Base-by-base conservation (phyloP, 2,113 vertebrate species). In the Spilogale gracilis region DNA sequence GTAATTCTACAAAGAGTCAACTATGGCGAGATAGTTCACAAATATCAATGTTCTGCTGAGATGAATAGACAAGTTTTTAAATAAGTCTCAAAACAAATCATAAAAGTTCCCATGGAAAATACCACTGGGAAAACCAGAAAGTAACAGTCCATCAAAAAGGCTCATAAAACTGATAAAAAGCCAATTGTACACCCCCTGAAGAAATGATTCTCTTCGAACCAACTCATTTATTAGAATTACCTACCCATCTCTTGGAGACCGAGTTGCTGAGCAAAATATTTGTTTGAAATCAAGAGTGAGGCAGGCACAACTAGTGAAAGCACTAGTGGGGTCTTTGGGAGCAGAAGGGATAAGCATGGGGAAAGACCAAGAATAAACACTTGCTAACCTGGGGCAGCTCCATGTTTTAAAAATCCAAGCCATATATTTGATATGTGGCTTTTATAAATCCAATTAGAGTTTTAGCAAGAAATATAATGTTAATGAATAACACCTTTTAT, bases 21-120 rank as follows among this genome's bases (percentile, higher is more conserved):
- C 30, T 61, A 32, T 50, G 43, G 43, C 65, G n/a, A 96, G 21
- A 80, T 78, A 92, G 76, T 45, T 87, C 50, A 92, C 18, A 93
- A 0, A 18, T 13, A 81, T 61, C 63, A 79, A 48, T 96, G 81
- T 95, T 98, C 93, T 81, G 17, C n/a, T 87, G 18, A 97, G 82
- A 95, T 89, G 71, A 98, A 97, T 0, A 96, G 56, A 94, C 3
- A 94, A 48, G 9, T 94, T 98, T 97, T 97, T 96, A 96, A 94
- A 85, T 97, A 97, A 94, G 61, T 61, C 43, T 98, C 88, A 90
- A 94, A 97, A 95, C 27, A 97, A 82, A 95, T 38, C 23, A 21
- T 89, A 95, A 83, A 94, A 1, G 0, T 92, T 97, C 54, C 74
- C 93, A 48, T 61, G 38, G 86, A 52, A 95, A 97, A 97, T 32